Evolutionary conservation across 2,797 vertebrate species (phyloP), one percentile per base, ranked within the genome.

Genomic region (Epinephelus malabaricus): DNA sequence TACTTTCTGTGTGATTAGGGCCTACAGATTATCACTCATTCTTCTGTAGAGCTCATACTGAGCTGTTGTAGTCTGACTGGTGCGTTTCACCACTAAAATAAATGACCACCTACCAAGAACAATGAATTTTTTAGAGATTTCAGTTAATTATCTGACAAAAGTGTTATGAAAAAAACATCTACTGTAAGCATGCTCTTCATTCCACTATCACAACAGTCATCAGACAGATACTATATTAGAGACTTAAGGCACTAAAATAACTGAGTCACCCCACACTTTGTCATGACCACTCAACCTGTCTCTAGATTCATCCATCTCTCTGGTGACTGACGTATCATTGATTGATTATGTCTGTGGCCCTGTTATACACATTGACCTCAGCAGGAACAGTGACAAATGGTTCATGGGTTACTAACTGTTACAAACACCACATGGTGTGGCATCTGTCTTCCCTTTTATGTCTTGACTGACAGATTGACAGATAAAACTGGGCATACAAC

Each of bases 161-260:
- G 51, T 6, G 1, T 30, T 30, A 6, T 2, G 23, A 4, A 40
- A 11, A 43, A 19, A 71, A 58, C 21, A 34, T 15, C 40, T 69
- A n/a, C 14, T 46, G 40, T 43, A 43, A 55, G 43, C 27, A 17
- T 46, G 50, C 17, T 21, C 51, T 56, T 46, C 30, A 51, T 60
- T 51, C 46, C 21, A 27, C 25, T 27, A 21, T 72, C 69, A 30
- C 12, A n/a, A 19, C 58, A 43, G 27, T 54, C 51, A 49, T 43
- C 21, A 65, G 45, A 25, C 17, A 21, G 43, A 49, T 34, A 59
- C 4, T 3, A 18, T 12, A 53, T 68, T 23, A 19, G 15, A 69
- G 43, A 51, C 21, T 58, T 65, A 76, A 71, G 61, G 67, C 79
- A 81, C 63, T 53, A n/a, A 45, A 58, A 78, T 2, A 38, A 19